Evolutionary conservation across 2,113 vertebrate species (phyloP).

Genomic region (Hydropotes inermis): DNA sequence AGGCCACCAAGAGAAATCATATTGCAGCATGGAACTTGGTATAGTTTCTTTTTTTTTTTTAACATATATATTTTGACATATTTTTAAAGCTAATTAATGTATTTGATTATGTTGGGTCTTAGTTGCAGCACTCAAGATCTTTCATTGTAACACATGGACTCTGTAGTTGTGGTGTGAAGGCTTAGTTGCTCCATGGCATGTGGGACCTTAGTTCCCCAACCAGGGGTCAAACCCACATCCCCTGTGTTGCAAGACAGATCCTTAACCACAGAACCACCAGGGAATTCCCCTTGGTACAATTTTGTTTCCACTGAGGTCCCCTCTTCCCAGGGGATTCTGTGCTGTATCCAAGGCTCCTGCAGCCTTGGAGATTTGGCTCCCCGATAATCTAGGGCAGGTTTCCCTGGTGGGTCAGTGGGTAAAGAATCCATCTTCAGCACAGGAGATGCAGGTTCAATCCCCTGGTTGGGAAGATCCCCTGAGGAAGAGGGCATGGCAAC

Average conservation of each 20-base stretch:
- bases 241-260: not conserved
- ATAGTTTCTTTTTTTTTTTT: not conserved
- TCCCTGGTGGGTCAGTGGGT: not conserved
- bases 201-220: not conserved
- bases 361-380: not conserved
- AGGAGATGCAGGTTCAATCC: not conserved
- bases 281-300: not conserved
- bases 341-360: rapidly evolving
- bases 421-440: not conserved
- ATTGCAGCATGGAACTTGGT: not conserved
- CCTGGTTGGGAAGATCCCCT: not conserved
- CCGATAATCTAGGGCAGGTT: not conserved
- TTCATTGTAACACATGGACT: not conserved
- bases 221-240: not conserved
- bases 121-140: not conserved
- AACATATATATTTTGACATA: not conserved
- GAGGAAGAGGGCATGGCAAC: not conserved
- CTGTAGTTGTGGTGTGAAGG: not conserved
- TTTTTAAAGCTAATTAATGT: not conserved
- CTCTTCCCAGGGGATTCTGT: not conserved
- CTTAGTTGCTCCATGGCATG: not conserved
- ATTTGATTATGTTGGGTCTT: not conserved
- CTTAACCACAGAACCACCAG: not conserved
- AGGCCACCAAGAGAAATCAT: not conserved
- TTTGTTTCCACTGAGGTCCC: not conserved